Conservation (phyloP, 1,140 invertebrate species). For the Sminthurides bifidus region DNA sequence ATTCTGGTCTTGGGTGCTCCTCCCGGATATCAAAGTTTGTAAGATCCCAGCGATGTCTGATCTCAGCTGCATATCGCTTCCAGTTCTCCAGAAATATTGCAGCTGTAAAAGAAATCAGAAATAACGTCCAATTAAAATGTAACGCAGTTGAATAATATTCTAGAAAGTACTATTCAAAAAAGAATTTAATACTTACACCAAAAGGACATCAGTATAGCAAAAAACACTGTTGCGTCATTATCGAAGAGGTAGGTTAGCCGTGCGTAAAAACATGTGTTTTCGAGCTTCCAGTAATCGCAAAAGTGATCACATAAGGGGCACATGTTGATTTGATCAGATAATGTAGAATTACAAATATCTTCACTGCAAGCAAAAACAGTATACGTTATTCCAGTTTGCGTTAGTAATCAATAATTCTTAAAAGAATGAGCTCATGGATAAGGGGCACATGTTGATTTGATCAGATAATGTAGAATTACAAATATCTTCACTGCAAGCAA, state of each 20-base stretch:
- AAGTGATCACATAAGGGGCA: constrained; percentile 71
- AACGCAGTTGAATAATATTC: constrained; percentile 7
- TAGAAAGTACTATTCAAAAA: not conserved
- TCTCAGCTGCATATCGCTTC: constrained; percentile 83
- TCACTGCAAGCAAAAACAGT: constrained; percentile 55
- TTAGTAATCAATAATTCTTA: not conserved
- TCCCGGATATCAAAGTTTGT: constrained; percentile 73
- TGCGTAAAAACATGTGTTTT: constrained; percentile 77
- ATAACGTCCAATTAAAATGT: not conserved
- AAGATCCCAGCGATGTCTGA: constrained; percentile 82
- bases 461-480: constrained; percentile 49
- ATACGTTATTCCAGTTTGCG: no score
- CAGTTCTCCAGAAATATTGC: constrained; percentile 83
- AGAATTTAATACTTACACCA: constrained; percentile 55
- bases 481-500: constrained; percentile 61
- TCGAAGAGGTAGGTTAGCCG: constrained; percentile 86
- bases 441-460: constrained; percentile 68
- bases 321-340: constrained; percentile 52
- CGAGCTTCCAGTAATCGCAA: constrained; percentile 78
- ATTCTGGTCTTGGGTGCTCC: constrained; percentile 76
- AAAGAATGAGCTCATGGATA: constrained; percentile 39
- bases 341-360: constrained; percentile 60
- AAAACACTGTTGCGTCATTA: constrained; percentile 83
- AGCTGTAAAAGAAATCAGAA: constrained; percentile 41
- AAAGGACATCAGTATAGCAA: constrained; percentile 93